Conservation (phyloP, 2,797 vertebrate genomes). For the Hoplostethus atlanticus region DNA sequence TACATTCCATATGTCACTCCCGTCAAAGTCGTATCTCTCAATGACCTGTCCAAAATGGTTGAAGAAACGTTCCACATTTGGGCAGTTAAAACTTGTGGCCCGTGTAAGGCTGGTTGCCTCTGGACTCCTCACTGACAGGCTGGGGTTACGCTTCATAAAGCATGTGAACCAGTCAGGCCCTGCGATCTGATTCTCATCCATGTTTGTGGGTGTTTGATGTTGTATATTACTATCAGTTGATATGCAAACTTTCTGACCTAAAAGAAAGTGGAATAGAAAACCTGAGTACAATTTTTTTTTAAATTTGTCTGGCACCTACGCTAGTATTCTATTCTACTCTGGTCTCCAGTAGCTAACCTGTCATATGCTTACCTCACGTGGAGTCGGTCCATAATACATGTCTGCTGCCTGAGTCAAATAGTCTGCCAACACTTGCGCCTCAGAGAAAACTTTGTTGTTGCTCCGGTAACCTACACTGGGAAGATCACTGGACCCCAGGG, state of each 20-base stretch:
- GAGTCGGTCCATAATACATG: constrained; percentile 27
- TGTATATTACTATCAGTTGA: constrained; percentile 23
- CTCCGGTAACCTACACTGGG: not conserved
- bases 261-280: constrained; percentile 28
- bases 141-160: constrained; percentile 24
- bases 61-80: too few species aligned
- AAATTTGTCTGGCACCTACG: not conserved
- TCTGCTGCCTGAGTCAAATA: constrained; percentile 13
- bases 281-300: constrained; percentile 2
- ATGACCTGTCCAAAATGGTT: too few species aligned
- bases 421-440: constrained; percentile 5
- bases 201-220: constrained; percentile 20
- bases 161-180: constrained; percentile 26
- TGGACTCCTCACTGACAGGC: constrained; percentile 25
- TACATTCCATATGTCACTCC: too few species aligned
- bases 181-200: constrained; percentile 25
- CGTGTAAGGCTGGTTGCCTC: constrained; percentile 28
- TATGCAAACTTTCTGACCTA: constrained; percentile 34
- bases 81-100: too few species aligned
- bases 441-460: not conserved
- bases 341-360: constrained; percentile 13
- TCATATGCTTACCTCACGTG: constrained; percentile 17
- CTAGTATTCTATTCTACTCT: constrained; percentile 21
- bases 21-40: too few species aligned
- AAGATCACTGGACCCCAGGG: too few species aligned